Evolutionary conservation across 2,113 vertebrate genomes (phyloP).

Genomic region (Antigone vipio): DNA sequence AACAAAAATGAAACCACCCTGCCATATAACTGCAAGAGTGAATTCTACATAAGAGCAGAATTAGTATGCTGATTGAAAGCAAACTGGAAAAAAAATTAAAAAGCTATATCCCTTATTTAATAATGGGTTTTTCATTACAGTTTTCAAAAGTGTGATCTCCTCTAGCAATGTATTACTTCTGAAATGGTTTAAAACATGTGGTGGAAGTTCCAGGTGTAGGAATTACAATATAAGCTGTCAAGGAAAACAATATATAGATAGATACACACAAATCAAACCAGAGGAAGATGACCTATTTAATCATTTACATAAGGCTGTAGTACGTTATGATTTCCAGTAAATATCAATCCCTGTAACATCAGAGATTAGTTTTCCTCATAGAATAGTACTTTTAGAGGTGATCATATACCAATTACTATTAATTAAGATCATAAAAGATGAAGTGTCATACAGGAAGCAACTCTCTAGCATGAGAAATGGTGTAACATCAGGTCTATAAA

Average conservation of each 20-base stretch:
- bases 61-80: neutral
- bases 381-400: neutral
- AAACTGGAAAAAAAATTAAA: neutral
- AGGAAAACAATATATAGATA: neutral
- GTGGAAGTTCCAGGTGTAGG: neutral
- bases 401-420: neutral
- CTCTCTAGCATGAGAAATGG: neutral
- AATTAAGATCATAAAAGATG: slow-evolving; percentile 19
- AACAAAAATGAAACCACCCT: neutral
- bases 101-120: neutral
- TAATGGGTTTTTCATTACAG: neutral
- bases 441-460: neutral
- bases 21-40: neutral
- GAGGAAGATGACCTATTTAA: neutral
- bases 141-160: neutral
- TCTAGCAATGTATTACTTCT: neutral
- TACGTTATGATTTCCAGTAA: neutral
- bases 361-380: neutral
- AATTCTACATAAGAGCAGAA: neutral
- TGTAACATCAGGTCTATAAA: neutral
- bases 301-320: neutral
- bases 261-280: neutral
- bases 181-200: neutral
- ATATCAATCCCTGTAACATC: neutral
- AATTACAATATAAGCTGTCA: neutral